phyloP scores from a whole-genome alignment of 2,888 invertebrate genomes.

The Miltochrista miniata region DNA sequence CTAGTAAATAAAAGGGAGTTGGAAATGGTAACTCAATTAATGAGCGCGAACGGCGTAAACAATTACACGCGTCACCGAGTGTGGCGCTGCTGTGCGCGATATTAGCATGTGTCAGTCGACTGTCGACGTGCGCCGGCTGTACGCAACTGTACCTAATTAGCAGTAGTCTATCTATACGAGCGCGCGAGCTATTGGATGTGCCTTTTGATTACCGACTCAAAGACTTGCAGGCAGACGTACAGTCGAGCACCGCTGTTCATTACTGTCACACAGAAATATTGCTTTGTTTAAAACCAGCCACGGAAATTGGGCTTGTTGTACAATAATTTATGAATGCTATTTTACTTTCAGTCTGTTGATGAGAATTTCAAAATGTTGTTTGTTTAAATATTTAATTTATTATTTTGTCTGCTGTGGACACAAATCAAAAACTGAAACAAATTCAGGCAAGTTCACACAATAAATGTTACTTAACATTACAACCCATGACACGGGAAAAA shows the following conservation, averaged over 20 bases:
- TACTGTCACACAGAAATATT: constrained; percentile 18
- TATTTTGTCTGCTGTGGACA: too few species aligned
- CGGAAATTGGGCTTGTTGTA: constrained; percentile 3
- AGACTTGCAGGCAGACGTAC: constrained; percentile 16
- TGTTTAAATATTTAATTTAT: neutral
- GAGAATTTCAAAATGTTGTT: constrained; percentile 1
- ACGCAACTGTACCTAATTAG: constrained; percentile 36
- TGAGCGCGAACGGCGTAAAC: constrained; percentile 35
- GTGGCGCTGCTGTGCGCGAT: constrained; percentile 5
- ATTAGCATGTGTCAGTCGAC: constrained; percentile 30
- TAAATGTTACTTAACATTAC: neutral
- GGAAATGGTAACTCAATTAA: constrained; percentile 37
- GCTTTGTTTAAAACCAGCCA: constrained; percentile 13
- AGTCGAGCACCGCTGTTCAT: constrained; percentile 23
- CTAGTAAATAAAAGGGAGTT: constrained; percentile 26
- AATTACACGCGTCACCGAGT: constrained; percentile 24
- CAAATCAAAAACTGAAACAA: too few species aligned
- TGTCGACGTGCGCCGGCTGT: constrained; percentile 14
- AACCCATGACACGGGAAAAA: neutral
- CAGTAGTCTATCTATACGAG: constrained; percentile 24
- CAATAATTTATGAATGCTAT: neutral
- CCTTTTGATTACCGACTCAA: constrained; percentile 37
- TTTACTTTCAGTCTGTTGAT: neutral
- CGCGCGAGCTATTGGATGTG: constrained; percentile 35
- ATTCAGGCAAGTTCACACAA: neutral